A percentile compares a stretch with the other conserved stretches of the same genome.
These are phyloP conservation scores for Xiphophorus maculatus DNA, from an alignment of 2,113 vertebrate species.

Conservation along the genomic window DNA sequence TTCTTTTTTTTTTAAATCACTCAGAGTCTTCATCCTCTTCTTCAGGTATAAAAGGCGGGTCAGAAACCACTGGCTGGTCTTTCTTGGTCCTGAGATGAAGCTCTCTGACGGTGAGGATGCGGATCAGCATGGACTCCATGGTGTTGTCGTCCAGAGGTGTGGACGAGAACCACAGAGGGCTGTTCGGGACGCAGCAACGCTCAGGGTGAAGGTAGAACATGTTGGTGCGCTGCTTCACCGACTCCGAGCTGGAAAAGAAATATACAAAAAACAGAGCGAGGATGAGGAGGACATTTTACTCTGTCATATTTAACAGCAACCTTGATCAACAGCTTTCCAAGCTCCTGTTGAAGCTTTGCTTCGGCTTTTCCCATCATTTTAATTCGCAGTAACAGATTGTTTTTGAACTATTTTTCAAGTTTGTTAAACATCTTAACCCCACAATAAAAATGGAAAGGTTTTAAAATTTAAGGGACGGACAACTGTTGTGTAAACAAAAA, in stretches of 20 bases:
- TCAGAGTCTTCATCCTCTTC: slow-evolving; percentile 54
- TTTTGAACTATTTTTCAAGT: too few relatives aligned
- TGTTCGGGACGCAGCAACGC: slow-evolving; percentile 95
- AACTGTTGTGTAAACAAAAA: too few relatives aligned
- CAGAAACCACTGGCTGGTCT: slow-evolving; percentile 34
- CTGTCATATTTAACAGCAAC: too few relatives aligned
- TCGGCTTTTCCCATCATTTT: too few relatives aligned
- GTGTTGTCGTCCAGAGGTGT: slow-evolving; percentile 88
- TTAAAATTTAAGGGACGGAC: too few relatives aligned
- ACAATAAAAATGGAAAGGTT: too few relatives aligned
- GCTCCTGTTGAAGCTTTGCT: too few relatives aligned
- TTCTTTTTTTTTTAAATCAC: slow-evolving; percentile 23
- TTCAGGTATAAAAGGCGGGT: slow-evolving; percentile 25
- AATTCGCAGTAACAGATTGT: too few relatives aligned
- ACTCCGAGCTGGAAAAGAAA: slow-evolving; percentile 85
- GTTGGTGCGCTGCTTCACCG: slow-evolving; percentile 93
- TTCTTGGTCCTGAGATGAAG: slow-evolving; percentile 83
- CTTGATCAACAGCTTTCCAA: too few relatives aligned
- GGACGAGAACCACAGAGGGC: slow-evolving; percentile 96
- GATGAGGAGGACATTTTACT: too few relatives aligned
- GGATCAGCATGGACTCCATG: slow-evolving; percentile 94
- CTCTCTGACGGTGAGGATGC: slow-evolving; percentile 93
- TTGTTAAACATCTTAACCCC: too few relatives aligned
- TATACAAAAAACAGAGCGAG: neutral
- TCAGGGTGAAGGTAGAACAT: slow-evolving; percentile 96